Percentiles rank a stretch among this genome's conserved stretches.
phyloP scores from a whole-genome alignment of 2,113 vertebrate species.

The Serilophus lunatus region DNA sequence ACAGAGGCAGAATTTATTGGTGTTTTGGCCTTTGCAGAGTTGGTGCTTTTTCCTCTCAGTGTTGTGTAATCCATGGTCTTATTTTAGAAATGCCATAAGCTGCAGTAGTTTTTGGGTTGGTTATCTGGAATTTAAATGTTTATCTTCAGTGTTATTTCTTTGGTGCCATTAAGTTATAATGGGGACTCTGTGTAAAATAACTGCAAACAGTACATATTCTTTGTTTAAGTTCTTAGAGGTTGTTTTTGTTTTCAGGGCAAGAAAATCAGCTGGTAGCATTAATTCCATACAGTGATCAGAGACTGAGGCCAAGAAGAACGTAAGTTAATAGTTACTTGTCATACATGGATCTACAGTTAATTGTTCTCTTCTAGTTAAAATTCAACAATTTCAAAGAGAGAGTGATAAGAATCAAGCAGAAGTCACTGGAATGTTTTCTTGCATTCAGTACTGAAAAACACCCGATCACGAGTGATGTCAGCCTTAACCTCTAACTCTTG shows the following conservation, averaged over 20 bases:
- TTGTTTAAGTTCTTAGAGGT: slow-evolving; percentile 29
- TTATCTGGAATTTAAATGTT: neutral
- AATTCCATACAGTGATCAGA: slow-evolving; percentile 97
- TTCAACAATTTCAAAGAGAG: neutral
- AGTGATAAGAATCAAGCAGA: neutral
- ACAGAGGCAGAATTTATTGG: neutral
- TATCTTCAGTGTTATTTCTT: neutral
- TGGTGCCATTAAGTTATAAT: neutral
- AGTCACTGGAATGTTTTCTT: neutral
- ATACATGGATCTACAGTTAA: neutral
- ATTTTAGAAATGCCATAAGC: neutral
- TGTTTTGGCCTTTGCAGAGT: neutral
- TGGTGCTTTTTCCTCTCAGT: neutral
- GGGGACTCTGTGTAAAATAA: neutral
- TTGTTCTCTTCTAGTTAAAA: neutral
- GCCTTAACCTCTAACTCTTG: neutral
- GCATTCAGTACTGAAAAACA: neutral
- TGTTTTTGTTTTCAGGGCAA: slow-evolving; percentile 81
- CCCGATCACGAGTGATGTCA: neutral
- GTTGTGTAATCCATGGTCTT: neutral
- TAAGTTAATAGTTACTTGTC: slow-evolving; percentile 72
- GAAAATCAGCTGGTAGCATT: slow-evolving; percentile 98
- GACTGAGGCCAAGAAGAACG: slow-evolving; percentile 92
- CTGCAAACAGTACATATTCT: neutral
- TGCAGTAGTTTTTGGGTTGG: neutral